phyloP scores from a whole-genome alignment of 2,888 invertebrate genomes.

The Suillia variegata region DNA sequence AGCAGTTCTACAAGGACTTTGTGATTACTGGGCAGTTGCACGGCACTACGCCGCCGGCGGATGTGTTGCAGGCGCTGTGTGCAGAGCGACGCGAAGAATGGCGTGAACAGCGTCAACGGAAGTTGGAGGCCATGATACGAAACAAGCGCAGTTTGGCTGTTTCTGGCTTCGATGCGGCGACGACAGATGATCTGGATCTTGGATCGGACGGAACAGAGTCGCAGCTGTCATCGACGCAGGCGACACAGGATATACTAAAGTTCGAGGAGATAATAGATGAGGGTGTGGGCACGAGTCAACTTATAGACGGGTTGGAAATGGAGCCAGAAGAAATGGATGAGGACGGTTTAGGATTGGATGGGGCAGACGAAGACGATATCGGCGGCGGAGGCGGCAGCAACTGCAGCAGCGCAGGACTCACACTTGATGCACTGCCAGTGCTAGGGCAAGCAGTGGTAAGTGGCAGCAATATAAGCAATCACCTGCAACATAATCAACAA shows the following conservation, averaged over 20 bases:
- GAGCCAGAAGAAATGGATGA: conserved; percentile 52
- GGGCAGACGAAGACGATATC: conserved; percentile 49
- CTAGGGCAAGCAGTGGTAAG: conserved; percentile 20
- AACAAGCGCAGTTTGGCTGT: conserved; percentile 25
- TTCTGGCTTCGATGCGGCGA: conserved; percentile 30
- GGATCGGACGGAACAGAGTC: conserved; percentile 55
- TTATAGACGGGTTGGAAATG: conserved; percentile 54
- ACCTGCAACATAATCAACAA: conserved; percentile 29
- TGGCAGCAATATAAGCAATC: conserved; percentile 28
- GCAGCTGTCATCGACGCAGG: conserved; percentile 48
- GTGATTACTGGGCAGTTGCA: conserved; percentile 49
- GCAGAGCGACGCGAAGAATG: conserved; percentile 46
- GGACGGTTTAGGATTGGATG: conserved; percentile 50
- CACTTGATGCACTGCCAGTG: conserved; percentile 30
- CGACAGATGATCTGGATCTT: conserved; percentile 49
- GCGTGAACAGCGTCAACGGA: conserved; percentile 40
- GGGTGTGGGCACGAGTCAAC: conserved; percentile 49
- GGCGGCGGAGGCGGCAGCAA: conserved; percentile 35
- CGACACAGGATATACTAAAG: conserved; percentile 55
- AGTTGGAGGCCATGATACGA: conserved; percentile 26
- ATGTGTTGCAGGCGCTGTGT: conserved; percentile 46
- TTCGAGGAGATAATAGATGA: conserved; percentile 56
- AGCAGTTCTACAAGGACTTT: conserved; percentile 56
- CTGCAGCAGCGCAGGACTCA: conserved; percentile 38
- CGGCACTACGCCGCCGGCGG: conserved; percentile 52